Evolutionary conservation across 2,888 invertebrate genomes (phyloP).

Genomic region (Pyrrhia umbra): DNA sequence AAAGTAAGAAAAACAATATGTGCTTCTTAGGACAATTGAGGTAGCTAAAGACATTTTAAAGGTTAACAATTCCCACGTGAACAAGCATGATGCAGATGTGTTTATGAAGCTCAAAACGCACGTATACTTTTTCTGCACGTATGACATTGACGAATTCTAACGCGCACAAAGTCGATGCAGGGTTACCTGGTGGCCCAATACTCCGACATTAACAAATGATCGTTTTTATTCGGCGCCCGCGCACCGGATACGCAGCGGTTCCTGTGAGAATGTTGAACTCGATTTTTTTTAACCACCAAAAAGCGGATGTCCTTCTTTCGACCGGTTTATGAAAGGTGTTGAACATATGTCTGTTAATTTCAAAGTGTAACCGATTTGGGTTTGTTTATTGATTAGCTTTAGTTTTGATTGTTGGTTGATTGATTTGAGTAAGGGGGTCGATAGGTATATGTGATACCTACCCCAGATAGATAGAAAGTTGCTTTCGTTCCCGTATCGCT

Average conservation of each 20-base stretch:
- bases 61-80: background rate
- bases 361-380: constrained; percentile 73
- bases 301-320: constrained; percentile 89
- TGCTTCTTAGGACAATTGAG: background rate
- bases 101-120: constrained; percentile 9
- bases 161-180: constrained; percentile 66
- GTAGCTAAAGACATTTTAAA: background rate
- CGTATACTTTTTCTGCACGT: constrained; percentile 37
- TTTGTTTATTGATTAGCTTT: constrained; percentile 60
- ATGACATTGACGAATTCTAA: constrained; percentile 70
- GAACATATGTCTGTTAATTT: constrained; percentile 87
- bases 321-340: constrained; percentile 90
- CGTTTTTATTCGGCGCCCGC: constrained; percentile 86
- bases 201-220: constrained; percentile 85
- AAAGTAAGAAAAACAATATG: too few species aligned
- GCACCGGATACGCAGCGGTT: constrained; percentile 88
- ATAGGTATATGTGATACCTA: constrained; percentile 24
- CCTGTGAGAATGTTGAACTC: constrained; percentile 89
- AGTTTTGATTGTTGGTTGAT: constrained; percentile 53
- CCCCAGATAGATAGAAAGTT: too few species aligned
- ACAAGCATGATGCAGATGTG: constrained; percentile 12
- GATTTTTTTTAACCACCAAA: constrained; percentile 86
- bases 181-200: constrained; percentile 78
- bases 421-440: constrained; percentile 52
- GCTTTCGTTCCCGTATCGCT: too few species aligned